Base-by-base conservation (phyloP, 2,888 invertebrate species). In the Philhelius pedissequus region DNA sequence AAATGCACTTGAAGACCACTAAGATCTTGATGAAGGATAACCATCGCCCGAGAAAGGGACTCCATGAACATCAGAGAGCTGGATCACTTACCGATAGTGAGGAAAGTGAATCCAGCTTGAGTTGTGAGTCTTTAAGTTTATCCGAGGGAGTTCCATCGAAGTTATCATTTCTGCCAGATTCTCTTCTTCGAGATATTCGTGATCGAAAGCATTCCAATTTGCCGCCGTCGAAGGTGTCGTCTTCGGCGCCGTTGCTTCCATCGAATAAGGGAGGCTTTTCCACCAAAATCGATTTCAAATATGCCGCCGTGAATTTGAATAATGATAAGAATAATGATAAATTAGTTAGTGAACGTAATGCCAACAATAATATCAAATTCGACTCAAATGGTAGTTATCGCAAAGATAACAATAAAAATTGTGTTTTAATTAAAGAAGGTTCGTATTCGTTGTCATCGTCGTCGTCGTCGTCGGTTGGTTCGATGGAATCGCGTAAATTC, bases 71-170 rank as follows among this genome's bases (percentile, higher is more conserved):
- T 76, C 86, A 86, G 38, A 87, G 94, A 48, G 92, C 93, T 13
- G 92, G 92, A 76, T 94, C 93, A 88, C 91, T 93, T 69, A 93
- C 93, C 15, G 94, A 94, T 88, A 95, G 95, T 88, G 94, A 92
- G 87, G 92, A 92, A 70, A 91, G 91, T 77, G 95, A 95, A 89
- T 95, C 95, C 86, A 96, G 95, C 88, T 94, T 96, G 89, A 96
- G 96, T 89, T 96, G 95, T 91, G 96, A 97, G 90, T 96, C 96
- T 35, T 91, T 97, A 87, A 96, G 96, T 90, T 95, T 95, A 88
- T 94, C 94, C 86, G 95, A 96, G 62, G 80, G 86, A 40, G 11
- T 86, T 8, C 86, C 80, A 22, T 86, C 70, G 91, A 92, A 89
- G 88, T 90, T 90, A 90, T 92, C 91, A 90, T 93, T 94, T 90